Percentiles rank a stretch among this genome's conserved stretches.
These are phyloP conservation scores for Hylaeus anthracinus DNA, from an alignment of 1,140 invertebrate species.

Conservation along the genomic window DNA sequence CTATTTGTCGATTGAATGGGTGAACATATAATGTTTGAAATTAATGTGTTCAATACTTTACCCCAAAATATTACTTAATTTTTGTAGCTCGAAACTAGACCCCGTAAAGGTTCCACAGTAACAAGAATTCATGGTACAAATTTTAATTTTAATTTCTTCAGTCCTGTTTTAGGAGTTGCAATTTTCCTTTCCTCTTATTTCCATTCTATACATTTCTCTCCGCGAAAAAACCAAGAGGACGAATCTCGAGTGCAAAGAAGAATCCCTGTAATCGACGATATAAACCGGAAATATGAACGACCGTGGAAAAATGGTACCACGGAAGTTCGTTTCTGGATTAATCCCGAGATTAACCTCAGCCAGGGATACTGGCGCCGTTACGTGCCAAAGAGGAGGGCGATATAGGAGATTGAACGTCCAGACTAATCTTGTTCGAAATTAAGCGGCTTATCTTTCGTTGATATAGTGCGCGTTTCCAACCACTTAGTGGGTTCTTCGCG, in stretches of 20 bases:
- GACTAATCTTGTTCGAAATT: constrained; percentile 67
- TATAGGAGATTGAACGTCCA: constrained; percentile 60
- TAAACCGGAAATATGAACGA: constrained; percentile 49
- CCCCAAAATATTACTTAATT: no score
- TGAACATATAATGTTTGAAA: no score
- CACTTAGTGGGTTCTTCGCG: constrained; percentile 54
- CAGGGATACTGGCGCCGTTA: constrained; percentile 54
- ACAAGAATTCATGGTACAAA: neutral
- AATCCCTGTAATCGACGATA: constrained; percentile 27
- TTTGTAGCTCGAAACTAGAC: no score
- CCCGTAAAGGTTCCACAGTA: neutral
- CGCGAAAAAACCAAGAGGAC: no score
- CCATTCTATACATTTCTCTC: no score
- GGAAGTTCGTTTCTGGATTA: constrained; percentile 60
- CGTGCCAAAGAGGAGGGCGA: constrained; percentile 56
- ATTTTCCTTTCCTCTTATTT: neutral
- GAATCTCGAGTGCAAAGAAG: neutral
- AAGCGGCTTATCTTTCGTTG: constrained; percentile 65
- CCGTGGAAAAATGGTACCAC: constrained; percentile 42
- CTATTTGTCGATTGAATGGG: no score
- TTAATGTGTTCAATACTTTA: no score
- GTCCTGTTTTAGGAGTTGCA: neutral
- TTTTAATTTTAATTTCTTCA: no score
- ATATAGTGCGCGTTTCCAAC: constrained; percentile 51
- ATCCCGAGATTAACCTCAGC: constrained; percentile 59